Percentiles rank a stretch among this genome's conserved stretches.
These are phyloP conservation scores for Cinara cedri DNA, from an alignment of 2,888 invertebrate species.

Conservation along the genomic window DNA sequence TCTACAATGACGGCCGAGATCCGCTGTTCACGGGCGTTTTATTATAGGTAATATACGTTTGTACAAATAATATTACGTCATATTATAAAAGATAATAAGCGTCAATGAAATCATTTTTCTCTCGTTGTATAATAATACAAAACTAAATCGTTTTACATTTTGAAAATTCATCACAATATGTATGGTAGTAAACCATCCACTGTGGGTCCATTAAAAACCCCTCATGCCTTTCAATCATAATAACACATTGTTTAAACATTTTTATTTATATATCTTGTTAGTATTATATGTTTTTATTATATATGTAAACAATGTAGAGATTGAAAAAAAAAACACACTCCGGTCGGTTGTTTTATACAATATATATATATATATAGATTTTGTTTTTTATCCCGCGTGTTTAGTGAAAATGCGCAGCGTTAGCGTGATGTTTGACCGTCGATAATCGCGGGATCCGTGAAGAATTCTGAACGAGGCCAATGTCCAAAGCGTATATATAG, in stretches of 20 bases:
- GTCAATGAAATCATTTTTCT: neutral
- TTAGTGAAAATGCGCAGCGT: constrained; percentile 46
- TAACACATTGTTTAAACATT: constrained; percentile 18
- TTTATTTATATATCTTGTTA: constrained; percentile 42
- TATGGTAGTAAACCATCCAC: too few relatives aligned
- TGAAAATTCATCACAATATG: neutral
- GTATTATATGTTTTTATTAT: too few relatives aligned
- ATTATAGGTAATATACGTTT: too few relatives aligned
- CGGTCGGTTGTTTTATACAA: constrained; percentile 9
- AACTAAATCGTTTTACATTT: neutral
- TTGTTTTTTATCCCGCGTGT: constrained; percentile 31
- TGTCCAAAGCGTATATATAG: constrained; percentile 20
- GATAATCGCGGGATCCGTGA: constrained; percentile 49
- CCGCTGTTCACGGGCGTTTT: too few relatives aligned
- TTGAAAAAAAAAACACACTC: constrained; percentile 10
- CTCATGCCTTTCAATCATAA: constrained; percentile 25
- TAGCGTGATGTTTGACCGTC: constrained; percentile 54
- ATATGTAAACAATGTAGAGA: constrained; percentile 35
- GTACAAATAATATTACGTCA: too few relatives aligned
- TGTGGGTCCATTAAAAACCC: neutral
- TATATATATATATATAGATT: too few relatives aligned
- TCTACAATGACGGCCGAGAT: too few relatives aligned
- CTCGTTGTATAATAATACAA: neutral
- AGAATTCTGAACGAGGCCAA: constrained; percentile 54
- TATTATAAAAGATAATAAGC: too few relatives aligned